These are phyloP conservation scores for Kryptolebias marmoratus DNA, from an alignment of 2,113 vertebrate genomes.

Conservation along the genomic window DNA sequence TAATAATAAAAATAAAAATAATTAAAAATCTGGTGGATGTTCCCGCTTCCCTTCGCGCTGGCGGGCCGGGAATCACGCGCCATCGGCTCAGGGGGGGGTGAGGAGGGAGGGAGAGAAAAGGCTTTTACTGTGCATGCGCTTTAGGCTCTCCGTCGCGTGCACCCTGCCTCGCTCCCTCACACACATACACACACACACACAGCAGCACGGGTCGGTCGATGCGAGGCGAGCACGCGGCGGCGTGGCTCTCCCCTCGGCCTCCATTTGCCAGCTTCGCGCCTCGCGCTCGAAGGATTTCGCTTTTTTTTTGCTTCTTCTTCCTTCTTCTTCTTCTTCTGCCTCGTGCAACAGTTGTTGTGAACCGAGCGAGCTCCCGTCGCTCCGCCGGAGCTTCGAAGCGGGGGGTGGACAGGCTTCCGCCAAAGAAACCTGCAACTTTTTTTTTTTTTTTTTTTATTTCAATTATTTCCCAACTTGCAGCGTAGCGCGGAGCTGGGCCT, in stretches of 20 bases:
- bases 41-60: conserved; percentile 60
- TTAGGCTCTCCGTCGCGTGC: conserved; percentile 40
- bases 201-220: conserved; percentile 60
- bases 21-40: conserved; percentile 34
- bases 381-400: no score
- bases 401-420: conserved; percentile 54
- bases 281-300: conserved; percentile 63
- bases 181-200: no score
- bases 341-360: conserved; percentile 60
- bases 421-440: conserved; percentile 70
- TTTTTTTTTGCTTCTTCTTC: no score
- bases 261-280: conserved; percentile 73
- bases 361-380: no score
- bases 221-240: conserved; percentile 45
- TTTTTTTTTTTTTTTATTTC: no score
- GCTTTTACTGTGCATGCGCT: conserved; percentile 68
- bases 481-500: conserved; percentile 53
- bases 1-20: not conserved
- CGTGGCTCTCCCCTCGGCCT: conserved; percentile 75
- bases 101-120: not conserved
- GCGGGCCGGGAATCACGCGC: conserved; percentile 72
- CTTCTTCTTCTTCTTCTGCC: no score
- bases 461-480: conserved; percentile 53
- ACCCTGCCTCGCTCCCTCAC: conserved; percentile 1
- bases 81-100: conserved; percentile 55